phyloP scores from a whole-genome alignment of 2,797 vertebrate genomes.

The Phrynocephalus vlangalii region DNA sequence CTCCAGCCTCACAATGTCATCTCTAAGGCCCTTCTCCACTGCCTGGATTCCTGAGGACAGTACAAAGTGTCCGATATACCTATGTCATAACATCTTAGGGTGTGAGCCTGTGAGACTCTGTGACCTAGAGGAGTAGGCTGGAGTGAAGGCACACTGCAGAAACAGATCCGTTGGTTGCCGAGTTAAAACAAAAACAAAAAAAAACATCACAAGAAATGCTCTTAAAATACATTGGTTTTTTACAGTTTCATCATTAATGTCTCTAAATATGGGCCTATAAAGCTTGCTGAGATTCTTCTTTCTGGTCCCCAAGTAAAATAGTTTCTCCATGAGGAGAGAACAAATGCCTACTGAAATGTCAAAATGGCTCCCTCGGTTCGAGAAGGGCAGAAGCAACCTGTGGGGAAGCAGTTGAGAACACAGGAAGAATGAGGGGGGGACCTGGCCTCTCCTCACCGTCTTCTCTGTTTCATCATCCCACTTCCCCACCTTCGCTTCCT shows the following conservation, averaged over 20 bases:
- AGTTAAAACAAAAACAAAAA: neutral
- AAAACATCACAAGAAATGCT: constrained; percentile 12
- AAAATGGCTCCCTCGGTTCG: neutral
- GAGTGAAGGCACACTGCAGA: neutral
- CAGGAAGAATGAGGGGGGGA: neutral
- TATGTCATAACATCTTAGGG: neutral
- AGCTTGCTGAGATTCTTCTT: neutral
- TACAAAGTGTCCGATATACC: neutral
- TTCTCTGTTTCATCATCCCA: neutral
- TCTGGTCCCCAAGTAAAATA: constrained; percentile 1
- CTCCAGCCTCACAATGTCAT: neutral
- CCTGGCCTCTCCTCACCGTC: neutral
- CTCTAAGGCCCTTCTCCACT: no score
- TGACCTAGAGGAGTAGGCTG: neutral
- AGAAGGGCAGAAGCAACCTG: neutral
- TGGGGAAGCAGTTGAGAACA: no score
- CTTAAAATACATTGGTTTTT: constrained; percentile 3
- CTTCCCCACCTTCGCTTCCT: neutral
- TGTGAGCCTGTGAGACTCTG: neutral
- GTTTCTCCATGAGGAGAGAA: neutral
- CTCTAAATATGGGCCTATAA: constrained; percentile 14
- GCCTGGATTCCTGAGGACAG: neutral
- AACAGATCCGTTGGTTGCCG: constrained; percentile 3
- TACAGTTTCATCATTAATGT: neutral
- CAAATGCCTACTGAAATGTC: neutral